Conservation (phyloP, 2,113 vertebrate genomes). For the Campylomormyrus tamandua region DNA sequence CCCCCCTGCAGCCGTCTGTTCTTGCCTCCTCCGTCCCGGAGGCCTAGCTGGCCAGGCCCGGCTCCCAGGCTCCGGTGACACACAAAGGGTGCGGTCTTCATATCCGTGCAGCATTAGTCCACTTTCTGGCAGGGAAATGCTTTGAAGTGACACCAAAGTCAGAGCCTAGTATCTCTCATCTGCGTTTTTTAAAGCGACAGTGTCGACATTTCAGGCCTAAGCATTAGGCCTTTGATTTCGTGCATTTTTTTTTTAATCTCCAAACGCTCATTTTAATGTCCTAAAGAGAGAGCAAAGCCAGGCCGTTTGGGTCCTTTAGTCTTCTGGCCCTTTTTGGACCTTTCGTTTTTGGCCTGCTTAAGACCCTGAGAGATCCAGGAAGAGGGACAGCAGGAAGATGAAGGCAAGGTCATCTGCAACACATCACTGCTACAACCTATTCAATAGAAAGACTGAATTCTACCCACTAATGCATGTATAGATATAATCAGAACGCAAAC, state of each 20-base stretch:
- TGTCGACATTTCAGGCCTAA: constrained; percentile 62
- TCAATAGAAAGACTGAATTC: not conserved
- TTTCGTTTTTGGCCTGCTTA: constrained; percentile 47
- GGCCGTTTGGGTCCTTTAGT: constrained; percentile 56
- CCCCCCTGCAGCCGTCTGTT: not conserved
- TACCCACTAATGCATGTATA: not conserved
- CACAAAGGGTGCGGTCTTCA: constrained; percentile 46
- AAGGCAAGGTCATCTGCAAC: constrained; percentile 36
- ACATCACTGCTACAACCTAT: not conserved
- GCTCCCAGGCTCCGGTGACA: constrained; percentile 45
- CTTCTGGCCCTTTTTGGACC: constrained; percentile 43
- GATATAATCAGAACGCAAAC: not conserved
- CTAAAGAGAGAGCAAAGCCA: constrained; percentile 58
- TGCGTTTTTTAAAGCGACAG: constrained; percentile 45
- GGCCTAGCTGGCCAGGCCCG: constrained; percentile 37
- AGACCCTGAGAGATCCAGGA: constrained; percentile 51
- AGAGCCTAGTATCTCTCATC: constrained; percentile 58
- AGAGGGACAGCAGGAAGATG: constrained; percentile 53
- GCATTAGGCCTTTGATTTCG: constrained; percentile 61
- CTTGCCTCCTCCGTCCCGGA: constrained; percentile 26
- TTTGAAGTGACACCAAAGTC: constrained; percentile 68
- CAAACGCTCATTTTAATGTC: constrained; percentile 63
- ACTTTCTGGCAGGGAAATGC: constrained; percentile 51
- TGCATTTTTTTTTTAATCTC: constrained; percentile 27
- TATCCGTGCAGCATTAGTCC: constrained; percentile 53